Percentiles rank a stretch among this genome's conserved stretches.
These are phyloP conservation scores for Alethe diademata DNA, from an alignment of 2,113 vertebrate genomes.

Conservation along the genomic window DNA sequence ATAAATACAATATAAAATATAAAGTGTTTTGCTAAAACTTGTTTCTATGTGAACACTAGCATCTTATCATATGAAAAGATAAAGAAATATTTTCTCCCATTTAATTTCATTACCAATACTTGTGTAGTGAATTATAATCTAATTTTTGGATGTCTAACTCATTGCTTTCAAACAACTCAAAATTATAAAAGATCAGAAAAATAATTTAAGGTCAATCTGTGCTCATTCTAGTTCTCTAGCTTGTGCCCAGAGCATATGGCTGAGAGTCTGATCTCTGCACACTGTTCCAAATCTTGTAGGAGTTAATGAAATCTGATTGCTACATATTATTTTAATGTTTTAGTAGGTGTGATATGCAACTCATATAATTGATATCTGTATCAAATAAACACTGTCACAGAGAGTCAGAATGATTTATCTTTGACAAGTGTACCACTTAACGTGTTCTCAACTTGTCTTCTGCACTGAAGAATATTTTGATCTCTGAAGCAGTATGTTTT, in stretches of 20 bases:
- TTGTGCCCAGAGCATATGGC: neutral
- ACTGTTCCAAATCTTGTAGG: neutral
- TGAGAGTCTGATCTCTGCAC: neutral
- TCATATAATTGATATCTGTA: neutral
- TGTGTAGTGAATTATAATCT: neutral
- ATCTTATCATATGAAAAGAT: neutral
- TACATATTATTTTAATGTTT: neutral
- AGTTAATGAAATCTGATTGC: neutral
- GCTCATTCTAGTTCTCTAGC: neutral
- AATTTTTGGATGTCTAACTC: neutral
- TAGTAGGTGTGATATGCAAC: neutral
- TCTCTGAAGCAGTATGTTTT: neutral
- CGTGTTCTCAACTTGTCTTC: neutral
- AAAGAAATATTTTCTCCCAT: neutral
- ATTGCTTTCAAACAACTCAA: neutral
- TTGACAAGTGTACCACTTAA: neutral
- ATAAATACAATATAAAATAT: neutral
- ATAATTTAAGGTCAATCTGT: neutral
- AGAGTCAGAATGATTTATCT: neutral
- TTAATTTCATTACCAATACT: neutral
- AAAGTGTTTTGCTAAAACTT: neutral
- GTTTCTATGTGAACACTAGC: accelerated
- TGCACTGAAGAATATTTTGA: neutral
- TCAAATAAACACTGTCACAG: neutral
- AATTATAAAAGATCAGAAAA: neutral